Evolutionary conservation across 2,113 vertebrate species (phyloP), one percentile per base, ranked within the genome.

Genomic region (Oenanthe melanoleuca): DNA sequence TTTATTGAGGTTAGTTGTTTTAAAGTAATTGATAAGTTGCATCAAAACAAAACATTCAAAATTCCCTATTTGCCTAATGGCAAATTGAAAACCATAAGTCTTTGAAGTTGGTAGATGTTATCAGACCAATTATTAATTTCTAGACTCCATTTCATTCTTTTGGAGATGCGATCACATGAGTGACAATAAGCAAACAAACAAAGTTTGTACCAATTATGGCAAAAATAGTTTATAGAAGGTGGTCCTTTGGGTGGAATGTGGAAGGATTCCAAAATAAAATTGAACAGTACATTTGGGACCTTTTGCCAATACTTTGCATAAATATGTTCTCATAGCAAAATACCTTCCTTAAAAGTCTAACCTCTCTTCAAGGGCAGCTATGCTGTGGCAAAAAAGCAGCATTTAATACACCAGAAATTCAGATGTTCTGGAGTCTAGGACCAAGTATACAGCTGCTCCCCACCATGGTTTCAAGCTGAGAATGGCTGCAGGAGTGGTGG

Each of bases 221-320:
- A 37, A 37, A 66, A 21, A 6, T 1, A 1, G 3, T 66, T 89
- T 56, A 8, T 21, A 10, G 3, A 4, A 9, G 7, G 6, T 34
- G 16, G 21, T 61, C 18, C 34, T 83, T 53, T 50, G 25, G 12
- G 11, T 69, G 33, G 47, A 37, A 11, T 13, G 21, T 16, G 45
- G 14, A 63, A 73, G 8, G 14, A 21, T 89, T 94, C 73, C 4
- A 25, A 55, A 63, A n/a, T n/a, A 65, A 66, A 84, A 78, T 38
- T 63, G 56, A 7, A 28, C 45, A n/a, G 38, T 57, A 12, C 8
- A 11, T 40, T 38, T 2, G 14, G 33, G 21, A 31, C 2, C 9
- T 47, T 37, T 71, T 81, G 53, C 8, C 5, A 6, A 28, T 59
- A 14, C 6, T 73, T 66, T 57, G 47, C 14, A 24, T 38, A 66